Base-by-base conservation (phyloP, 1,140 invertebrate genomes). In the Wiebesia pumilae region DNA sequence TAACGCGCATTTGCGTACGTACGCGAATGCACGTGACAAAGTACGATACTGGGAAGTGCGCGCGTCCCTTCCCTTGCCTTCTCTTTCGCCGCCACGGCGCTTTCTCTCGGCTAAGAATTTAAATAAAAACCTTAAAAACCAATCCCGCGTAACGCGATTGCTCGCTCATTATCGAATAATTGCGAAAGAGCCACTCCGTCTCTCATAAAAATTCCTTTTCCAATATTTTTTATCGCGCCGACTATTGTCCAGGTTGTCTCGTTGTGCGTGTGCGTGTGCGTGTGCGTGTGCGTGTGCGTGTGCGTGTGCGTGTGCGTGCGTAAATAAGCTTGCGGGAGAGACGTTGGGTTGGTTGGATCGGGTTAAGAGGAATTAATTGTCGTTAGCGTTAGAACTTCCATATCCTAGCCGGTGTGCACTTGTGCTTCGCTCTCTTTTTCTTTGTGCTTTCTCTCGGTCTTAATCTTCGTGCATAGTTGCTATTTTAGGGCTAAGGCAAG, bases 401-500 rank as follows among this genome's bases (percentile, higher is more conserved):
- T 58, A 3, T 21, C 19, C 19, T 58, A 19, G 10, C 19, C 24
- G 2, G 24, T 62, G 30, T 21, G 1, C 65, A 2, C 65, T 12
- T 35, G 12, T 21, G 30, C 12, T 10, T 24, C 9, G 7, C 21
- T n/a, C 35, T 16, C 21, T 69, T 33, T 69, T 69, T 30, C 19
- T 54, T 54, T 54, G 9, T 16, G 14, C 43, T 75, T 75, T 75
- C 30, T 30, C 24, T 4, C 2, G 71, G 7, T 7, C 21, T 75
- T 38, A 43, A 24, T 75, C 35, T 75, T 16, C 24, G 24, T 75
- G 24, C 71, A 30, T 24, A 43, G 14, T 75, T 75, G 38, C 71
- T 75, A 75, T 75, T 75, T 75, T 73, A 75, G 71, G 71, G 16
- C 71, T 27, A 40, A 75, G n/a, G 16, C 19, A 43, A 16, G n/a